Percentiles rank a stretch among this genome's conserved stretches.
Conservation (phyloP, 2,888 invertebrate genomes). For the Polyommatus iphigenia region DNA sequence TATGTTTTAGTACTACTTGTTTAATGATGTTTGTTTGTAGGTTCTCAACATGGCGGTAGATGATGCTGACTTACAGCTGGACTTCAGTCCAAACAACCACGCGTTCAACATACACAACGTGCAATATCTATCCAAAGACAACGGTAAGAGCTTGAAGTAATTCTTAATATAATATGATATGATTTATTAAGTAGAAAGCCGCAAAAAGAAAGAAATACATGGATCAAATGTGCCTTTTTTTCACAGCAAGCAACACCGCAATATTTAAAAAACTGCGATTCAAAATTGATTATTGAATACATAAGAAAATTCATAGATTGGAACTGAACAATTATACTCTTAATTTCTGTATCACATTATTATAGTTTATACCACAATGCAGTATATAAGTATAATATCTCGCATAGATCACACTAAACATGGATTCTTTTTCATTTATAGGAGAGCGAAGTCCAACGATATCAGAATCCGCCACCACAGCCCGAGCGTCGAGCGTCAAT, state of each 20-base stretch:
- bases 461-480: conserved; percentile 91
- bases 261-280: neutral
- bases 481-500: conserved; percentile 86
- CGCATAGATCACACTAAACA: neutral
- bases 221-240: too few species aligned
- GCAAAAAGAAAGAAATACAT: neutral
- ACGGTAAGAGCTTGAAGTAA: conserved; percentile 71
- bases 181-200: too few species aligned
- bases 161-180: neutral
- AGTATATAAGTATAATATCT: too few species aligned
- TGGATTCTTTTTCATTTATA: conserved; percentile 47
- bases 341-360: too few species aligned
- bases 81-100: conserved; percentile 91
- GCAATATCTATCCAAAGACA: conserved; percentile 92
- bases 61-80: conserved; percentile 91
- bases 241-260: too few species aligned
- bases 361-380: too few species aligned
- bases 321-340: too few species aligned
- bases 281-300: too few species aligned
- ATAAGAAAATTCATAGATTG: too few species aligned
- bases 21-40: conserved; percentile 49
- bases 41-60: conserved; percentile 95
- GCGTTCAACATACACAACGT: conserved; percentile 94
- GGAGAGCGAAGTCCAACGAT: conserved; percentile 90
- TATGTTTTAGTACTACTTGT: too few species aligned